Percentiles rank a stretch among this genome's conserved stretches.
These are phyloP conservation scores for Habroteleia sp. DNA, from an alignment of 2,888 invertebrate species.

Conservation along the genomic window DNA sequence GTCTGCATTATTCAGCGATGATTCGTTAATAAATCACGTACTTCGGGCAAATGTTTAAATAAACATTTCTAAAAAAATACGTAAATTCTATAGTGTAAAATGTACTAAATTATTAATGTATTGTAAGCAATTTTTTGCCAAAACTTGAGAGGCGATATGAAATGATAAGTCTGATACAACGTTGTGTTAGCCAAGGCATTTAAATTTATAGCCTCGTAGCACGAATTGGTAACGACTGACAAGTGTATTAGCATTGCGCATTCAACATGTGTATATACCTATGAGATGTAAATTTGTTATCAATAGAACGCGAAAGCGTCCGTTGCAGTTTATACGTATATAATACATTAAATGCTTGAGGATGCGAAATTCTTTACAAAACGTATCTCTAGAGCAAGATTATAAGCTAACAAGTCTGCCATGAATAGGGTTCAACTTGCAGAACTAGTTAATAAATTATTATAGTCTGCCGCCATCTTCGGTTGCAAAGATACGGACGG, in stretches of 20 bases:
- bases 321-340: conserved; percentile 27
- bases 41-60: too few species aligned
- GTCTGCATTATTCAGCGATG: too few species aligned
- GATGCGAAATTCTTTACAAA: conserved; percentile 56
- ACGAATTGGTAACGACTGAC: conserved; percentile 28
- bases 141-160: too few species aligned
- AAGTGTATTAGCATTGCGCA: conserved; percentile 30
- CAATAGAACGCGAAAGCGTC: conserved; percentile 25
- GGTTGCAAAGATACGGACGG: conserved; percentile 56
- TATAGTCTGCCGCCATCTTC: conserved; percentile 75
- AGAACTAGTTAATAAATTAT: conserved; percentile 80
- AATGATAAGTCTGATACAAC: conserved; percentile 8
- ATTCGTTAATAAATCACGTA: too few species aligned
- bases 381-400: conserved; percentile 47
- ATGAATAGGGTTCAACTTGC: conserved; percentile 68
- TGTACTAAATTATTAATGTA: too few species aligned
- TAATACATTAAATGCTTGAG: conserved; percentile 28
- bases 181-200: conserved; percentile 5
- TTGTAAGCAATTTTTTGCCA: too few species aligned
- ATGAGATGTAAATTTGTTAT: conserved; percentile 51
- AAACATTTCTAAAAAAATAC: too few species aligned
- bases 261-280: conserved; percentile 20
- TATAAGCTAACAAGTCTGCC: conserved; percentile 58
- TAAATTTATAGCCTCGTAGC: conserved; percentile 15
- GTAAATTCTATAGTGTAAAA: too few species aligned